Conservation (phyloP, 2,888 invertebrate genomes). For the Agonopterix arenella region DNA sequence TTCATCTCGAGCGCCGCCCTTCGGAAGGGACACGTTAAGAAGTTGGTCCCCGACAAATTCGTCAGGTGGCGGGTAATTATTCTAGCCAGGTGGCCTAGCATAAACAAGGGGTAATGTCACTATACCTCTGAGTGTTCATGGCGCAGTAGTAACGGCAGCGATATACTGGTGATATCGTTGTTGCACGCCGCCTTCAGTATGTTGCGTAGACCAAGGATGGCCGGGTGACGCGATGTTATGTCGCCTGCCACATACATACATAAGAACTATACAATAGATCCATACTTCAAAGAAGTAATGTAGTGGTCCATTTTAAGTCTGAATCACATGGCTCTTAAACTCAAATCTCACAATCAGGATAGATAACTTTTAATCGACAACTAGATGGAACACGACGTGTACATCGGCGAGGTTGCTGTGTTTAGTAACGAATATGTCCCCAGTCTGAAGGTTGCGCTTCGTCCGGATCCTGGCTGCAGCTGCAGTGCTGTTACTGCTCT, state of each 20-base stretch:
- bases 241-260: slow-evolving; percentile 76
- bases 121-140: slow-evolving; percentile 95
- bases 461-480: slow-evolving; percentile 61
- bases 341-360: too few species aligned
- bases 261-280: too few species aligned
- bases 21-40: neutral
- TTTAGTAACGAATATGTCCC: slow-evolving; percentile 90
- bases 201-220: slow-evolving; percentile 95
- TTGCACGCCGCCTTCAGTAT: slow-evolving; percentile 96
- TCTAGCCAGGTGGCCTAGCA: neutral
- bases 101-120: neutral
- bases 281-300: too few species aligned
- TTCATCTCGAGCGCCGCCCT: neutral
- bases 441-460: slow-evolving; percentile 82
- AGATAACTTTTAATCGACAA: slow-evolving; percentile 78
- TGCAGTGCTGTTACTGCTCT: neutral
- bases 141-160: slow-evolving; percentile 93
- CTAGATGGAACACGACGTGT: slow-evolving; percentile 97
- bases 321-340: too few species aligned
- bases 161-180: slow-evolving; percentile 94
- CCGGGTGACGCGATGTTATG: slow-evolving; percentile 96
- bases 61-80: neutral
- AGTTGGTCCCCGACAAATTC: too few species aligned
- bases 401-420: slow-evolving; percentile 97
- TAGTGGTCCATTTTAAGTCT: too few species aligned